Evolutionary conservation across 1,140 invertebrate species (phyloP).

Genomic region (Drosophila pseudoobscura): DNA sequence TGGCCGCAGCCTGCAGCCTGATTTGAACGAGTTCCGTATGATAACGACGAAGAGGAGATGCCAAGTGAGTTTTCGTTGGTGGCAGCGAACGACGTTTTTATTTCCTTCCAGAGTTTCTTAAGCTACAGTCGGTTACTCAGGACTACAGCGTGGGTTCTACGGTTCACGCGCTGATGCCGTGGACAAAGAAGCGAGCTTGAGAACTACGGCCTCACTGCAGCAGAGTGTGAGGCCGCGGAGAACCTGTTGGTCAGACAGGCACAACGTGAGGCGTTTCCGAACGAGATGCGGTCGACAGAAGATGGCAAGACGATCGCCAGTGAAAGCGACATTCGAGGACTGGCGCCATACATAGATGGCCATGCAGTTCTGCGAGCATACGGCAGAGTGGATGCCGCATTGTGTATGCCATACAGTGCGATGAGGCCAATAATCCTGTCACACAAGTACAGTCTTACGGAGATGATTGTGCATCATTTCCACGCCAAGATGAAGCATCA

Average conservation of each 20-base stretch:
- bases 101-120: too few relatives aligned
- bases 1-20: too few relatives aligned
- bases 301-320: neutral
- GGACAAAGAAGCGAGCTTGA: too few relatives aligned
- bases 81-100: too few relatives aligned
- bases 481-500: too few relatives aligned
- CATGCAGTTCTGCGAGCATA: slow-evolving; percentile 1
- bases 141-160: too few relatives aligned
- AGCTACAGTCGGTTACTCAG: too few relatives aligned
- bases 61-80: too few relatives aligned
- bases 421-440: slow-evolving; percentile 10
- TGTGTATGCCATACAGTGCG: slow-evolving; percentile 12
- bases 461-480: neutral
- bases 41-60: too few relatives aligned
- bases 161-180: too few relatives aligned
- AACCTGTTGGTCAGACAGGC: slow-evolving; percentile 10
- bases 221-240: neutral
- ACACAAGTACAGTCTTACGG: neutral
- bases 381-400: slow-evolving; percentile 4
- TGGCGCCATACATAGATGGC: neutral
- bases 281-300: neutral
- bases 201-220: neutral
- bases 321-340: slow-evolving; percentile 1
- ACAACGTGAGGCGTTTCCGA: neutral
- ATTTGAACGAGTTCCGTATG: too few relatives aligned